Conservation (phyloP, 2,113 vertebrate species). For the Rhadina sibilatrix region DNA sequence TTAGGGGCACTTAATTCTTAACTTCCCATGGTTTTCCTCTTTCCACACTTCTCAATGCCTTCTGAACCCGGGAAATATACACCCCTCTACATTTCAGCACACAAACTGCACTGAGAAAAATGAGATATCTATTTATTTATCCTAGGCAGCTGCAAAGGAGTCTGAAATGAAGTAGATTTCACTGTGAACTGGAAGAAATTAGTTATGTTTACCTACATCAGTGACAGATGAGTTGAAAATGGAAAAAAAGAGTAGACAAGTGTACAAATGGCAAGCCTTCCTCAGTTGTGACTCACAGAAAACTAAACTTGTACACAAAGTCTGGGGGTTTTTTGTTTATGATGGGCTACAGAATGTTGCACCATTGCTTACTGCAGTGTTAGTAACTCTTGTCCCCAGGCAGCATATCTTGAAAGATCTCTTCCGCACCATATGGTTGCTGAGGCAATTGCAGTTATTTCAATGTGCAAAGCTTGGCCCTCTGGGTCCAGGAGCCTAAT, state of each 20-base stretch:
- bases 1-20: neutral
- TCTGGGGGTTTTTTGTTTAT: neutral
- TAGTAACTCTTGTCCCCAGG: constrained; percentile 12
- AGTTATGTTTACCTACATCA: too few species aligned
- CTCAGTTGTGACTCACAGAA: too few species aligned
- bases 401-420: neutral
- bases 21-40: neutral
- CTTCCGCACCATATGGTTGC: neutral
- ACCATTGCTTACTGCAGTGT: neutral
- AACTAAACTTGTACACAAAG: neutral
- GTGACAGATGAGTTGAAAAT: too few species aligned
- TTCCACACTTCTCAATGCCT: neutral
- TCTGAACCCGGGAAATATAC: neutral
- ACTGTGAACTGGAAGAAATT: too few species aligned
- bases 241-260: too few species aligned
- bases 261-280: too few species aligned
- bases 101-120: neutral
- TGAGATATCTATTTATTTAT: neutral
- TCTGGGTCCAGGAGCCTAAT: neutral
- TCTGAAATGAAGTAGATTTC: neutral
- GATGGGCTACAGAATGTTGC: neutral
- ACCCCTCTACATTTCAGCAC: neutral
- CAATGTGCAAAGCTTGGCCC: neutral
- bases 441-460: neutral
- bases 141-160: neutral